Percentiles rank a stretch among this genome's conserved stretches.
Conservation (phyloP, 2,113 vertebrate species). For the Psophia crepitans region DNA sequence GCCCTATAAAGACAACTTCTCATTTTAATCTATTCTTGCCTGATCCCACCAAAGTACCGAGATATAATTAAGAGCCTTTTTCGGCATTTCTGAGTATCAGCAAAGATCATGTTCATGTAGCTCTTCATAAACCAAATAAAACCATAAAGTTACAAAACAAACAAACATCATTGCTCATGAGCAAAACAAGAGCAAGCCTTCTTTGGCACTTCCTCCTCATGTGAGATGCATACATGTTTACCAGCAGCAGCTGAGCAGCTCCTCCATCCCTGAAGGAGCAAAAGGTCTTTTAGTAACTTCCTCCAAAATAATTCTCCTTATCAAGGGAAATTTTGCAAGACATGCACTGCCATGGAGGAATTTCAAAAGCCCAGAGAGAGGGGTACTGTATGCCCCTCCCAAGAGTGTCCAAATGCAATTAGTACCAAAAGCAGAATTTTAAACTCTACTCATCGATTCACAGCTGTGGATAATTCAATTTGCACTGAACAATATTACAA, state of each 20-base stretch:
- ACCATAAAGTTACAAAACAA: neutral
- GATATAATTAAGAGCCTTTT: neutral
- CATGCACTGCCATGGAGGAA: neutral
- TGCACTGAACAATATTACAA: neutral
- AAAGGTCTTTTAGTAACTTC: neutral
- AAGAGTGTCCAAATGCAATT: neutral
- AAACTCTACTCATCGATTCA: neutral
- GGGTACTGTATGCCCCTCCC: neutral
- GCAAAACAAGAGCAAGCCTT: neutral
- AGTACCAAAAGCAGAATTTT: neutral
- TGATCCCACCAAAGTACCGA: neutral
- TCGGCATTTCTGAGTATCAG: neutral
- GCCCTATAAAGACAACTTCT: neutral
- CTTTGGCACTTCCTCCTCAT: neutral
- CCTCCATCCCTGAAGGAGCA: neutral
- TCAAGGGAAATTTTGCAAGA: neutral
- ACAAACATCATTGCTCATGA: neutral
- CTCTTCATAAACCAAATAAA: neutral
- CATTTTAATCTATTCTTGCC: neutral
- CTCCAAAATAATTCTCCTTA: neutral
- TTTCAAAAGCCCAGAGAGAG: neutral
- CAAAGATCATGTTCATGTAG: neutral
- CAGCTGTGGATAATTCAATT: neutral
- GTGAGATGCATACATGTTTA: neutral
- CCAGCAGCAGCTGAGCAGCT: neutral